Conservation (phyloP, 2,113 vertebrate species). For the Scomber japonicus region DNA sequence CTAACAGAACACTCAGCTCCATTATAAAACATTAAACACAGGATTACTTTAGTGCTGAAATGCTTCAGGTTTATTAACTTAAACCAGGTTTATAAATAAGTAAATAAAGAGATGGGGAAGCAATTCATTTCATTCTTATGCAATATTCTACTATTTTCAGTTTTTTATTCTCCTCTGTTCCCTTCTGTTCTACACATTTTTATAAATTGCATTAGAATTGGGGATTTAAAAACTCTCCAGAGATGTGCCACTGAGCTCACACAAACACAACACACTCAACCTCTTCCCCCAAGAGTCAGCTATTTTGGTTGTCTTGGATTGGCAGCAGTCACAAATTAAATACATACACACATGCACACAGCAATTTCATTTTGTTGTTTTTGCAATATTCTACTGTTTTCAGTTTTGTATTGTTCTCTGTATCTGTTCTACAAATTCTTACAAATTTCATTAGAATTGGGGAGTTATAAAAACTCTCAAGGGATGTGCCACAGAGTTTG, state of each 20-base stretch:
- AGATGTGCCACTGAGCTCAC: constrained; percentile 42
- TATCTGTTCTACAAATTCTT: neutral
- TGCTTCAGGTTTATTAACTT: constrained; percentile 12
- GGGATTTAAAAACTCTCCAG: constrained; percentile 13
- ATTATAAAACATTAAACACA: neutral
- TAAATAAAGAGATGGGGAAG: neutral
- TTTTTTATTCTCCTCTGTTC: neutral
- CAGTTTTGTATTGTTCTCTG: neutral
- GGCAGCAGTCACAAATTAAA: constrained; percentile 54
- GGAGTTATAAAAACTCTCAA: constrained; percentile 22
- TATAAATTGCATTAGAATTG: neutral
- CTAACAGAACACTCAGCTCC: neutral
- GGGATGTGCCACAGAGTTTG: constrained; percentile 41
- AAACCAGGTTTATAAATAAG: no score
- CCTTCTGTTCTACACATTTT: neutral
- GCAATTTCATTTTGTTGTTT: neutral
- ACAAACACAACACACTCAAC: constrained; percentile 4
- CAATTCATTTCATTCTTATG: neutral
- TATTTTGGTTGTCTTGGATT: constrained; percentile 40
- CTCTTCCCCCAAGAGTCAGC: neutral
- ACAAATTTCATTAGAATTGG: neutral
- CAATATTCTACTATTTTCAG: neutral
- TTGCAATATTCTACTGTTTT: neutral
- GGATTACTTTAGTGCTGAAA: neutral
- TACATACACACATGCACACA: constrained; percentile 12